Percentiles rank a stretch among this genome's conserved stretches.
These are phyloP conservation scores for Oithona nana DNA, from an alignment of 2,888 invertebrate genomes.

Conservation along the genomic window DNA sequence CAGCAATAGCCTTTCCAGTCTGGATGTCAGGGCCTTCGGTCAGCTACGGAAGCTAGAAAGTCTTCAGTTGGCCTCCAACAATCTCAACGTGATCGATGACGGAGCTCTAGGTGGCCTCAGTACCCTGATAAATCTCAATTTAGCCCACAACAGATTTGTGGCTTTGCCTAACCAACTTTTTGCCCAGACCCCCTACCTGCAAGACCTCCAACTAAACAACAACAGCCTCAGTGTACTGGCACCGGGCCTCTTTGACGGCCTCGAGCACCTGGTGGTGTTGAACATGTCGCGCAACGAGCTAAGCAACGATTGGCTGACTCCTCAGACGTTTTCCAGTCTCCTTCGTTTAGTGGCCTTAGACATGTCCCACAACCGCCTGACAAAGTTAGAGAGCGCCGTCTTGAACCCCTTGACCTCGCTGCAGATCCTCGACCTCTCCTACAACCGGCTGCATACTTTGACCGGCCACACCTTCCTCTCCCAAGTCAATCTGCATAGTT, in stretches of 20 bases:
- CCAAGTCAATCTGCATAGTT: slow-evolving; percentile 75
- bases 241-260: slow-evolving; percentile 62
- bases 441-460: slow-evolving; percentile 61
- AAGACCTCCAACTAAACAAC: slow-evolving; percentile 74
- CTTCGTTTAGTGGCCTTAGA: slow-evolving; percentile 70
- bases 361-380: slow-evolving; percentile 60
- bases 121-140: slow-evolving; percentile 57
- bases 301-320: slow-evolving; percentile 59
- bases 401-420: slow-evolving; percentile 69
- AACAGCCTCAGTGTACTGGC: slow-evolving; percentile 72
- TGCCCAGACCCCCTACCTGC: slow-evolving; percentile 35
- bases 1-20: slow-evolving; percentile 23
- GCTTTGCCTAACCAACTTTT: slow-evolving; percentile 62
- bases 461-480: slow-evolving; percentile 72
- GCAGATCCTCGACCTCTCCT: slow-evolving; percentile 62
- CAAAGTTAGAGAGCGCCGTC: slow-evolving; percentile 56
- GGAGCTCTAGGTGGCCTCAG: slow-evolving; percentile 58
- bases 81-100: slow-evolving; percentile 54
- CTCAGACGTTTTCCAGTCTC: slow-evolving; percentile 66
- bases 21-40: slow-evolving; percentile 40
- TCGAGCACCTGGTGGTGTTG: slow-evolving; percentile 56
- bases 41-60: slow-evolving; percentile 56
- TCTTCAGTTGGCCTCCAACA: slow-evolving; percentile 61
- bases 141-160: slow-evolving; percentile 64
- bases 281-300: slow-evolving; percentile 70